Evolutionary conservation across 2,888 invertebrate species (phyloP), one percentile per base, ranked within the genome.

Genomic region (Epsilonema sp.): DNA sequence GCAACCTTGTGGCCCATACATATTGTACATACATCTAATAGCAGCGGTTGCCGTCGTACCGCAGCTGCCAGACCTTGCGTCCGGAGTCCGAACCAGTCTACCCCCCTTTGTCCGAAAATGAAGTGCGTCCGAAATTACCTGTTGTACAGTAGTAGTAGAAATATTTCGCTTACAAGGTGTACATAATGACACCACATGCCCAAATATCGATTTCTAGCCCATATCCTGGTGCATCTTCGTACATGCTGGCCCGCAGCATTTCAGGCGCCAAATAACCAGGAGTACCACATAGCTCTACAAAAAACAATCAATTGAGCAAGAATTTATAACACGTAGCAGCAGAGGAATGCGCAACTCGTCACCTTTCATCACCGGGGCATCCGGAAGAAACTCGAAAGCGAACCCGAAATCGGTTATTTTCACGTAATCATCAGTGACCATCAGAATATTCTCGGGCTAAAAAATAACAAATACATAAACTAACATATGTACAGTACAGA

Each of bases 401-500:
- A 99, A 97, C 5, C 97, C 97, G 72, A 99, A 97, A 71, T 99
- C 97, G 0, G 94, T 94, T 54, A 99, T 80, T 70, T 97, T 97
- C 43, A 99, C 82, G 69, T 92, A 87, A 58, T 85, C 78, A 71
- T 82, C 82, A 64, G 94, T 89, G 38, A 62, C 60, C 46, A 92
- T 72, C 39, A 94, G 71, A 56, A 92, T 90, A 70, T 94, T 94
- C 71, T 94, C 92, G 0, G 90, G 86, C 69, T 68, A 44, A 37
- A 56, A 47, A 26, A 20, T 45, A n/a, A n/a, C n/a, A n/a, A n/a
- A n/a, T n/a, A n/a, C n/a, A n/a, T n/a, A n/a, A n/a, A n/a, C n/a
- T n/a, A n/a, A n/a, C n/a, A n/a, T n/a, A n/a, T n/a, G n/a, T n/a
- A n/a, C n/a, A n/a, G n/a, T n/a, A n/a, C n/a, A n/a, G n/a, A n/a